Conservation (phyloP, 2,797 vertebrate genomes). For the Eulemur mongoz region DNA sequence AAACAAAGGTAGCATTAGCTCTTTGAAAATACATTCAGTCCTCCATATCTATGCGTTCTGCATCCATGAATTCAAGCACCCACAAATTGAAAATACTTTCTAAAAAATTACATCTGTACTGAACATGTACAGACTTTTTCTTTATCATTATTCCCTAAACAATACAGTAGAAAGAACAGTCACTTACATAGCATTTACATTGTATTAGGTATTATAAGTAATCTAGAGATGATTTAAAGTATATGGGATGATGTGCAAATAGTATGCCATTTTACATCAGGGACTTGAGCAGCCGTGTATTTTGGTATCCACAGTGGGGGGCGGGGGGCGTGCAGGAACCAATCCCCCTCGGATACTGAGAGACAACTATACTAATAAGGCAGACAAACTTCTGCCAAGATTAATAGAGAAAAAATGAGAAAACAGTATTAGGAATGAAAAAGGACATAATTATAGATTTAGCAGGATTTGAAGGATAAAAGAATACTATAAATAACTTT, state of each 20-base stretch:
- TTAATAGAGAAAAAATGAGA: not conserved
- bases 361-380: not conserved
- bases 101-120: not conserved
- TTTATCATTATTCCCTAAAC: not conserved
- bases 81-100: not conserved
- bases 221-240: not conserved
- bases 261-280: not conserved
- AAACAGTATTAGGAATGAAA: not conserved
- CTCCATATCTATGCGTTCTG: not conserved
- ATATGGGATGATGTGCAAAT: not conserved
- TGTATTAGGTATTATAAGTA: not conserved
- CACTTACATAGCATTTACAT: not conserved
- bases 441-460: not conserved
- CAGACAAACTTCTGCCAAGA: not conserved
- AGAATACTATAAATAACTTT: constrained; percentile 45
- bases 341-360: not conserved
- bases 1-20: not conserved
- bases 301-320: not conserved
- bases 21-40: not conserved
- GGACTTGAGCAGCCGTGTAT: not conserved
- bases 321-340: not conserved
- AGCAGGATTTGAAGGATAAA: not conserved
- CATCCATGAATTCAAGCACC: not conserved
- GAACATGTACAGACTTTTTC: not conserved
- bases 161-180: not conserved